Percentiles rank a stretch among this genome's conserved stretches.
phyloP scores from a whole-genome alignment of 2,888 invertebrate species.

The Cynaeus angustus region DNA sequence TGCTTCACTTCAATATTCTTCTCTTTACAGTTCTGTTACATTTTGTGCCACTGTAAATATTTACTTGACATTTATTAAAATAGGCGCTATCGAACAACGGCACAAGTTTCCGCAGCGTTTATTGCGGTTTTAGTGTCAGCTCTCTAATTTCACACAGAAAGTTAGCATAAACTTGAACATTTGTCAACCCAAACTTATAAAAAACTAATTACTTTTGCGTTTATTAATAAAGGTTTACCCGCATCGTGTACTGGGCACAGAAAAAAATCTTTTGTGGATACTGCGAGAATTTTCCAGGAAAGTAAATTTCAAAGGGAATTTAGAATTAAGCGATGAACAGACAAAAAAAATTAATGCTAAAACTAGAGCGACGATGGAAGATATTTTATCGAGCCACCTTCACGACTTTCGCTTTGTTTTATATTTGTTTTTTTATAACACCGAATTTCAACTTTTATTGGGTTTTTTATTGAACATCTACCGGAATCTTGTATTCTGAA shows the following conservation, averaged over 20 bases:
- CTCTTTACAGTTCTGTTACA: too few relatives aligned
- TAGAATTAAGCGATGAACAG: background rate
- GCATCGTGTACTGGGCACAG: background rate
- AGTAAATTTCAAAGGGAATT: slow-evolving; percentile 1
- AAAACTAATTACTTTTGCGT: background rate
- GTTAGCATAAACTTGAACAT: too few relatives aligned
- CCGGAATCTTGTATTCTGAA: too few relatives aligned
- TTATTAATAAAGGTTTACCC: background rate
- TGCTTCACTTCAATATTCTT: background rate
- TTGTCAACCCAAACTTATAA: background rate
- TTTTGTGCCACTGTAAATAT: background rate
- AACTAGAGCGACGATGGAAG: too few relatives aligned
- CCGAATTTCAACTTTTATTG: too few relatives aligned
- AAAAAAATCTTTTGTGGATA: background rate
- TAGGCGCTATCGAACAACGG: background rate
- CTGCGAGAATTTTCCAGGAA: background rate
- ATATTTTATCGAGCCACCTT: too few relatives aligned
- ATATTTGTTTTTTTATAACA: too few relatives aligned
- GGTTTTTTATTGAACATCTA: too few relatives aligned
- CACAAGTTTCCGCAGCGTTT: background rate
- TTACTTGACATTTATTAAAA: background rate
- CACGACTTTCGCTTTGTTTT: too few relatives aligned
- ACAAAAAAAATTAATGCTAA: background rate
- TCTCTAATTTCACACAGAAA: background rate
- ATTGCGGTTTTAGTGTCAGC: background rate